Evolutionary conservation across 2,888 invertebrate genomes (phyloP), one percentile per base, ranked within the genome.

Genomic region (Troglohyphantes excavatus): DNA sequence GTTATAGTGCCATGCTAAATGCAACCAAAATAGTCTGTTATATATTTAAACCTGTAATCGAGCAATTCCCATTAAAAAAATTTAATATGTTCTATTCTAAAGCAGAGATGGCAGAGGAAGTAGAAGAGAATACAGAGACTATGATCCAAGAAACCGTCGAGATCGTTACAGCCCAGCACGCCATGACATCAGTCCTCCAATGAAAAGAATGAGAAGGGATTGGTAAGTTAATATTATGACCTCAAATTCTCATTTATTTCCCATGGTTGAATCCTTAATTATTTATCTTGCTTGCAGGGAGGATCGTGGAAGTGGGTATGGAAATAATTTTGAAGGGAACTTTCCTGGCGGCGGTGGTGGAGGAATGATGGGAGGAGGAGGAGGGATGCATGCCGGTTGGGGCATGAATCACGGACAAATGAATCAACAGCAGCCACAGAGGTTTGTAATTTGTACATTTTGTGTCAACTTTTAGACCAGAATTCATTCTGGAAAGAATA

Each of bases 111-210:
- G 88, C 11, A 84, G 91, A 59, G 90, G 90, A 7, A 91, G 91
- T 29, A 61, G 91, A 13, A 61, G 91, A 53, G 91, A 91, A 72
- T 91, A 91, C 46, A 43, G 91, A 9, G 91, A 91, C 29, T 90
- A 91, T 85, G 87, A 91, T 72, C 81, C 87, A 3, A 75, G 90
- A 43, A 82, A 82, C 75, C 85, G 92, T 0, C 53, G 92, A 27
- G 92, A 92, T 46, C 79, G 92, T 13, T 92, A 92, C 43, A 91
- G 91, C 43, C 91, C 92, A 43, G 91, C 92, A 9, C 90, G 92
- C 2, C 92, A 92, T 90, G 93, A 93, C 72, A 91, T 92, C 76
- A 92, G 92, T 73, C 93, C 93, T 46, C 93, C 93, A 0, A 90
- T 92, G 89, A 93, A 93, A 78, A 75, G 93, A 29, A 91, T 92